These are phyloP conservation scores for Phaethornis superciliosus DNA, from an alignment of 2,113 vertebrate species.

Conservation along the genomic window DNA sequence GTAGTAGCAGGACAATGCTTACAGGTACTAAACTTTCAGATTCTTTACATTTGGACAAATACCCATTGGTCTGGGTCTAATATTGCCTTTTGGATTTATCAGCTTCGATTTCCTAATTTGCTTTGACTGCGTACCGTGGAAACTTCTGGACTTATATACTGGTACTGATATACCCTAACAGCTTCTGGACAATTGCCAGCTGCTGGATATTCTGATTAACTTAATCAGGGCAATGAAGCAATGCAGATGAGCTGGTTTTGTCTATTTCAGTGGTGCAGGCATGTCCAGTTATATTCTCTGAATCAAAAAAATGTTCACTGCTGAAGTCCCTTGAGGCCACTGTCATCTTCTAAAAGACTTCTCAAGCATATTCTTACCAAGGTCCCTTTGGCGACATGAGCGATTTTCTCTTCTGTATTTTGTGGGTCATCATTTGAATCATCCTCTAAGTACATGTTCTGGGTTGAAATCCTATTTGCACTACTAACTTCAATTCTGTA, in stretches of 20 bases:
- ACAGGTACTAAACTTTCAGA: not conserved
- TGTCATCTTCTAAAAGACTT: constrained; percentile 15
- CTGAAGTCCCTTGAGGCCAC: constrained; percentile 7
- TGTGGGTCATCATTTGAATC: constrained; percentile 15
- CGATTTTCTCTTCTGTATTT: not conserved
- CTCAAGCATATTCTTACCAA: not conserved
- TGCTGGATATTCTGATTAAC: not conserved
- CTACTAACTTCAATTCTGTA: constrained; percentile 27
- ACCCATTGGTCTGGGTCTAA: not conserved
- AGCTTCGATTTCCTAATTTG: not conserved
- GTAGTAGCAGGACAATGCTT: not conserved
- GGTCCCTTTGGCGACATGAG: not conserved
- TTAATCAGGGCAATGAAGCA: not conserved
- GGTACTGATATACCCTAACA: not conserved
- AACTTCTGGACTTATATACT: not conserved
- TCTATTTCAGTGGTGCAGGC: not conserved
- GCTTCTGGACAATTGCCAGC: not conserved
- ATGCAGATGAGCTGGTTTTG: not conserved
- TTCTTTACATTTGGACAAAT: not conserved
- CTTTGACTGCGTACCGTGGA: not conserved
- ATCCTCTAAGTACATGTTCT: constrained; percentile 11
- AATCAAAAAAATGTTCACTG: not conserved
- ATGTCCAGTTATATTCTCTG: not conserved
- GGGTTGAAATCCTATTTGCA: constrained; percentile 39
- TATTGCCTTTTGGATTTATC: not conserved